A percentile compares a stretch with the other conserved stretches of the same genome.
Conservation (phyloP, 2,113 vertebrate genomes). For the Cynoglossus semilaevis region DNA sequence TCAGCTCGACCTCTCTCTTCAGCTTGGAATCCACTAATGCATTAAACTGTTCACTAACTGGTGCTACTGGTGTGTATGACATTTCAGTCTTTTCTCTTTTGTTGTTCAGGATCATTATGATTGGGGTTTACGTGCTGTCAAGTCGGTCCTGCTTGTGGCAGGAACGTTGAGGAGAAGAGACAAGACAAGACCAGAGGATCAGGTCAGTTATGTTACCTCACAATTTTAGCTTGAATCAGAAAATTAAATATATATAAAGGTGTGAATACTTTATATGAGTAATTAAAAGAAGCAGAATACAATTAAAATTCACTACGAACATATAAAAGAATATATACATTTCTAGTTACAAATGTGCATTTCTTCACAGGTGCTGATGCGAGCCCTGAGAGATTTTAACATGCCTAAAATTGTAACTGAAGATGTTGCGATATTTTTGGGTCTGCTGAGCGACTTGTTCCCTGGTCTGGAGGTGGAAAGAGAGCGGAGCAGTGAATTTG, state of each 20-base stretch:
- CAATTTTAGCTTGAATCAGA: background rate
- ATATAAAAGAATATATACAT: too few relatives aligned
- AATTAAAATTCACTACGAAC: too few relatives aligned
- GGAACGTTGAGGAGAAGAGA: slow-evolving; percentile 76
- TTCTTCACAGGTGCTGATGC: slow-evolving; percentile 76
- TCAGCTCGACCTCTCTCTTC: background rate
- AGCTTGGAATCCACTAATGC: background rate
- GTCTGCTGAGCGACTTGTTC: slow-evolving; percentile 84
- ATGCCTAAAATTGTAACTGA: slow-evolving; percentile 85
- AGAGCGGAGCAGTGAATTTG: slow-evolving; percentile 76
- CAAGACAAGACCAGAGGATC: slow-evolving; percentile 76
- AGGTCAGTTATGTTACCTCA: slow-evolving; percentile 66
- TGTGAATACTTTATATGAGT: too few relatives aligned
- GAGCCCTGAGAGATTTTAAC: slow-evolving; percentile 84
- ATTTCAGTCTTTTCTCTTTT: slow-evolving; percentile 10
- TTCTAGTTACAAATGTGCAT: background rate
- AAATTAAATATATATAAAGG: too few relatives aligned
- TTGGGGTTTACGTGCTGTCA: slow-evolving; percentile 78
- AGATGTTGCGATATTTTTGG: slow-evolving; percentile 81
- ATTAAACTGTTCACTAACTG: slow-evolving; percentile 4
- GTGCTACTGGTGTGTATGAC: background rate
- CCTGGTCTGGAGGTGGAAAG: slow-evolving; percentile 80
- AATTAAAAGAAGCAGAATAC: too few relatives aligned
- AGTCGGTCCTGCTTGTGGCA: slow-evolving; percentile 81
- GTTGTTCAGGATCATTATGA: slow-evolving; percentile 78